phyloP scores from a whole-genome alignment of 2,113 vertebrate species.

The Mystacornis crossleyi region DNA sequence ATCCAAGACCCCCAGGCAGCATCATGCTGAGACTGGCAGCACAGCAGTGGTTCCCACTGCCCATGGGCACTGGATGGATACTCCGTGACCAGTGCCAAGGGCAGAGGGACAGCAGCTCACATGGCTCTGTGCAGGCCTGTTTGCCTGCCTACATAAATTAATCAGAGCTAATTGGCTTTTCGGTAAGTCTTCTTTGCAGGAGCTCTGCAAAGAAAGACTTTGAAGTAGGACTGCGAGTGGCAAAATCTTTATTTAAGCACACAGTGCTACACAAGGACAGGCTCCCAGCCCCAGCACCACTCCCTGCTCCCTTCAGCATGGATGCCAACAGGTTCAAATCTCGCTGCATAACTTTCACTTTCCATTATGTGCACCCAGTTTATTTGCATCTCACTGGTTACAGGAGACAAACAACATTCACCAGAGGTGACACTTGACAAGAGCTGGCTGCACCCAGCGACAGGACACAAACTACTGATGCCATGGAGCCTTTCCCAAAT shows the following conservation, averaged over 20 bases:
- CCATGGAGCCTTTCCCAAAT: background rate
- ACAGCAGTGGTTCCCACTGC: background rate
- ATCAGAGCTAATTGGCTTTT: slow-evolving; percentile 27
- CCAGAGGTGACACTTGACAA: background rate
- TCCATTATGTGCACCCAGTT: background rate
- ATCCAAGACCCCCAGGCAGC: background rate
- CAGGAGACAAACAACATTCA: background rate
- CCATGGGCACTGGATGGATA: accelerated
- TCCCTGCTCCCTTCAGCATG: background rate
- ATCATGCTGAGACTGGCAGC: background rate
- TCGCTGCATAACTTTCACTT: background rate
- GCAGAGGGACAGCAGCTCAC: background rate
- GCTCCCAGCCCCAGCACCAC: accelerated
- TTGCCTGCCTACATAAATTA: background rate
- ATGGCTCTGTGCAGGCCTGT: background rate
- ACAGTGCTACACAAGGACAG: background rate
- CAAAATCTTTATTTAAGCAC: slow-evolving; percentile 13
- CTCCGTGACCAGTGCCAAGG: background rate
- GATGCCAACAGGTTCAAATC: background rate
- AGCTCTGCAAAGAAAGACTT: background rate
- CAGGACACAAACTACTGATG: background rate
- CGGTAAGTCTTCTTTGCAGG: background rate
- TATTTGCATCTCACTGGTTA: background rate
- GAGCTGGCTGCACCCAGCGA: background rate
- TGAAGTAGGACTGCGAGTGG: background rate